phyloP scores from a whole-genome alignment of 2,888 invertebrate genomes.

The Coenonympha arcania region DNA sequence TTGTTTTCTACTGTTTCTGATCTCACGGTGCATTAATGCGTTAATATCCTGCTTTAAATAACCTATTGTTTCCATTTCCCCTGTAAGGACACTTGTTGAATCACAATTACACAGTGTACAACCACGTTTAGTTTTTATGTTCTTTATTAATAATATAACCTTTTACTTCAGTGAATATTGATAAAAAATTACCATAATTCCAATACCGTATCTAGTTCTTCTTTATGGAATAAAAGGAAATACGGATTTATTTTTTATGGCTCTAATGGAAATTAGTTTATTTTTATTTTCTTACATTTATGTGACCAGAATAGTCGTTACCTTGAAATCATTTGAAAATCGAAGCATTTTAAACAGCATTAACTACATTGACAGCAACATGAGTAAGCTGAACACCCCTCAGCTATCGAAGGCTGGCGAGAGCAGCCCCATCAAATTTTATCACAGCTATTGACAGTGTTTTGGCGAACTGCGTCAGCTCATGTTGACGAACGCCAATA shows the following conservation, averaged over 20 bases:
- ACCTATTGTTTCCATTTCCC: constrained; percentile 29
- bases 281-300: no score
- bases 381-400: constrained; percentile 36
- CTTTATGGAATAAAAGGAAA: no score
- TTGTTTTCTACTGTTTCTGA: constrained; percentile 4
- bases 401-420: constrained; percentile 37
- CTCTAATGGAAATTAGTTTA: no score
- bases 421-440: constrained; percentile 59
- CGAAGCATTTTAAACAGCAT: constrained; percentile 10
- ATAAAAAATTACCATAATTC: no score
- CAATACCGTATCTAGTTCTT: no score
- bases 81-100: constrained; percentile 20
- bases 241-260: no score
- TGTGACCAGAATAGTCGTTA: no score
- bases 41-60: constrained; percentile 29
- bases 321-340: not conserved
- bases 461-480: constrained; percentile 53
- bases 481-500: constrained; percentile 38
- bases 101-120: constrained; percentile 14
- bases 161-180: no score
- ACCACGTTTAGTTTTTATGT: not conserved
- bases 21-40: constrained; percentile 19
- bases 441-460: constrained; percentile 60
- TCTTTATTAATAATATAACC: not conserved
- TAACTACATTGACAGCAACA: constrained; percentile 44